Conservation (phyloP, 2,888 invertebrate species). For the Zele albiditarsus region DNA sequence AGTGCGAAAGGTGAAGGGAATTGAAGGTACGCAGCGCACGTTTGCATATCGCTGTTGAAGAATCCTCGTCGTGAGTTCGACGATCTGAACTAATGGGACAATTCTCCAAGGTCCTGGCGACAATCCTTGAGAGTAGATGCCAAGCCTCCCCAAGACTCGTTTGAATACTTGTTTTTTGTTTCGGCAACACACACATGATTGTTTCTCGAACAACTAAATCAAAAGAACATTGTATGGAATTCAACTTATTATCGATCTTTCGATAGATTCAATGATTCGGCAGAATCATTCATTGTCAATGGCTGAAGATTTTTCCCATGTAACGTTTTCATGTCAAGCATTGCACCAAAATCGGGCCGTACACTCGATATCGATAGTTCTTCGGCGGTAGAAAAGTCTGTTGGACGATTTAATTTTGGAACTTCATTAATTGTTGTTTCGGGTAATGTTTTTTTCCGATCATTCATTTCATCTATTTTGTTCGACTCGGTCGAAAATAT, state of each 20-base stretch:
- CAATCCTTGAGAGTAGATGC: slow-evolving; percentile 47
- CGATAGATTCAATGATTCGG: slow-evolving; percentile 67
- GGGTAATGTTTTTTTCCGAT: slow-evolving; percentile 40
- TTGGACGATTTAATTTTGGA: slow-evolving; percentile 47
- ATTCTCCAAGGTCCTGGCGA: slow-evolving; percentile 47
- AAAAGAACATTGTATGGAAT: background rate
- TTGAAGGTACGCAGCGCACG: background rate
- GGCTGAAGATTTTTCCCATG: slow-evolving; percentile 60
- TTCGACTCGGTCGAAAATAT: slow-evolving; percentile 23
- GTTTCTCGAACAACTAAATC: background rate
- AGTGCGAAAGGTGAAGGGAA: slow-evolving; percentile 14
- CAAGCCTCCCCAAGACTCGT: slow-evolving; percentile 10
- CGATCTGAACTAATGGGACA: slow-evolving; percentile 47
- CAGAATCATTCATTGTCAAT: slow-evolving; percentile 56
- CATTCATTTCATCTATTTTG: slow-evolving; percentile 47
- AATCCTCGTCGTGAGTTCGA: slow-evolving; percentile 46
- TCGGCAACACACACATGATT: background rate
- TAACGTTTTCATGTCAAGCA: slow-evolving; percentile 66
- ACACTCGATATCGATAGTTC: slow-evolving; percentile 64
- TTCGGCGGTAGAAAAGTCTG: slow-evolving; percentile 57
- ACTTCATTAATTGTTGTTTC: slow-evolving; percentile 36
- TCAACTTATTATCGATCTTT: slow-evolving; percentile 63
- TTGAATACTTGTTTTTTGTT: background rate
- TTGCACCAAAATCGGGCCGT: slow-evolving; percentile 60
- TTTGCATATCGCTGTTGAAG: slow-evolving; percentile 17